Conservation (phyloP, 2,797 vertebrate species). For the Poeciliopsis paucimaculata region DNA sequence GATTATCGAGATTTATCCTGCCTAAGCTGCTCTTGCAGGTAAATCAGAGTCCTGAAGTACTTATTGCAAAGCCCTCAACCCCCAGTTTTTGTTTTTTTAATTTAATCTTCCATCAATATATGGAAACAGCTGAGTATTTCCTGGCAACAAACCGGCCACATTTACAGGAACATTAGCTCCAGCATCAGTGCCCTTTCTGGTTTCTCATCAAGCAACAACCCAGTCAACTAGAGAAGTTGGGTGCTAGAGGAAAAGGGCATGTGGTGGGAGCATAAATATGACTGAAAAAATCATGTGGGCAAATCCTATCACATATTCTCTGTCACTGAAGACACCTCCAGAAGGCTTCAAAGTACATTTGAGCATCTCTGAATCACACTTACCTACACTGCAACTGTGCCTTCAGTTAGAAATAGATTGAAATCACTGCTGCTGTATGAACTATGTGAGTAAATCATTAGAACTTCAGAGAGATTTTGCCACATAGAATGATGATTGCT, state of each 20-base stretch:
- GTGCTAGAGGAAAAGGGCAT: slow-evolving; percentile 46
- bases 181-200: slow-evolving; percentile 24
- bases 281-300: slow-evolving; percentile 43
- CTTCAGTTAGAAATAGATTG: slow-evolving; percentile 22
- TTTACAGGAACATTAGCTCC: slow-evolving; percentile 22
- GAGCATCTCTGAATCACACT: slow-evolving; percentile 55
- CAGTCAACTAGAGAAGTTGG: not conserved
- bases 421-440: slow-evolving; percentile 1
- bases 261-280: slow-evolving; percentile 51
- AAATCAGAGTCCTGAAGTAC: slow-evolving; percentile 11
- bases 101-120: slow-evolving; percentile 6
- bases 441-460: not conserved
- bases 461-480: not conserved
- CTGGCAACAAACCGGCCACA: slow-evolving; percentile 4
- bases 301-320: slow-evolving; percentile 39
- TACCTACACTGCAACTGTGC: slow-evolving; percentile 43
- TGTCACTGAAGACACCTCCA: slow-evolving; percentile 40
- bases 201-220: slow-evolving; percentile 24
- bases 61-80: slow-evolving; percentile 7
- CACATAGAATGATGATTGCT: not conserved
- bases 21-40: slow-evolving; percentile 21
- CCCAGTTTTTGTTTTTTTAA: slow-evolving; percentile 1
- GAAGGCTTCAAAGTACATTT: slow-evolving; percentile 35
- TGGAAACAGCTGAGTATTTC: not conserved
- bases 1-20: slow-evolving; percentile 24